Evolutionary conservation across 1,140 invertebrate genomes (phyloP).

Genomic region (Linepithema humile): DNA sequence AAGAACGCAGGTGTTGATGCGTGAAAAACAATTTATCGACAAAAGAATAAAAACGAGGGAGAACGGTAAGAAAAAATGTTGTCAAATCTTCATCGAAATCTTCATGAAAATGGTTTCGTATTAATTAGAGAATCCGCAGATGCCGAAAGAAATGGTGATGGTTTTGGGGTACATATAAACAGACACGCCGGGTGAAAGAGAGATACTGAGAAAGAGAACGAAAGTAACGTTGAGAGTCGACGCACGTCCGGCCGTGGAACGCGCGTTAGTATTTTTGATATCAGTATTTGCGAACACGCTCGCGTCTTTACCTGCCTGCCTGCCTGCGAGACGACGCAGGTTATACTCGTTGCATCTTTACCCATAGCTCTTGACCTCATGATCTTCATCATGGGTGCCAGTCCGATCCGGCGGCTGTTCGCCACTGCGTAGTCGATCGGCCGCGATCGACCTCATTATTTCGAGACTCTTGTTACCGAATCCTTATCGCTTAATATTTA

Average conservation of each 20-base stretch:
- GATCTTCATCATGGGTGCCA: conserved; percentile 33
- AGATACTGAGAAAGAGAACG: conserved; percentile 59
- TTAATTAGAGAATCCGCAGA: not conserved
- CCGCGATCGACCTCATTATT: conserved; percentile 17
- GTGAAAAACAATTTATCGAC: too few relatives aligned
- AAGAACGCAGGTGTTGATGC: too few relatives aligned
- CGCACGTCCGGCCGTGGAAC: conserved; percentile 59
- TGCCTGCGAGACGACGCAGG: conserved; percentile 71
- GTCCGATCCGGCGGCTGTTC: not conserved
- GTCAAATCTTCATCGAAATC: too few relatives aligned
- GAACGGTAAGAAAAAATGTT: too few relatives aligned
- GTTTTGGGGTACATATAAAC: not conserved
- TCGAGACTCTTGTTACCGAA: conserved; percentile 45
- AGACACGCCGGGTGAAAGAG: conserved; percentile 25
- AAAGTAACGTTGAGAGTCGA: conserved; percentile 61
- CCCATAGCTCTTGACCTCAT: conserved; percentile 39
- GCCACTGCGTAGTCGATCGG: not conserved
- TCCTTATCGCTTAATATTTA: conserved; percentile 53
- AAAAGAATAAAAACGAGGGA: too few relatives aligned
- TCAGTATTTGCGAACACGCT: conserved; percentile 81
- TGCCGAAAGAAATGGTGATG: not conserved
- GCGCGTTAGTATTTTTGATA: conserved; percentile 83
- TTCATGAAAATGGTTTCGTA: too few relatives aligned
- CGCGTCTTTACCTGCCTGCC: conserved; percentile 71
- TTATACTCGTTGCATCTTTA: conserved; percentile 60